Evolutionary conservation across 2,888 invertebrate species (phyloP), one percentile per base, ranked within the genome.

Genomic region (Isotomurus palustris): DNA sequence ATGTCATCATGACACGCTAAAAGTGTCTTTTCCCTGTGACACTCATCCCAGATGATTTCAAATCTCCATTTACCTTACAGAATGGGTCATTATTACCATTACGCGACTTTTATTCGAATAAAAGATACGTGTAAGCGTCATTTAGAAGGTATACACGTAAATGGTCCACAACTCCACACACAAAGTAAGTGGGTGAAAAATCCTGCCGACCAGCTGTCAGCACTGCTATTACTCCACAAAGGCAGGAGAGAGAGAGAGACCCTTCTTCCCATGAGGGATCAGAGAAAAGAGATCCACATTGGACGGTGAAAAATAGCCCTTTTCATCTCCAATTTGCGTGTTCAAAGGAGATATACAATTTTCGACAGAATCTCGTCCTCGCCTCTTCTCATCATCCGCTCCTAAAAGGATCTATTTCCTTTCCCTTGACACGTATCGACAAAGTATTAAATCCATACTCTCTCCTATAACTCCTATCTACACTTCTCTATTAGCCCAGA

Each of bases 151-250:
- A n/a, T n/a, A n/a, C n/a, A n/a, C n/a, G n/a, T n/a, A n/a, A n/a
- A n/a, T n/a, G n/a, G n/a, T n/a, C n/a, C n/a, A n/a, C n/a, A n/a
- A n/a, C n/a, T n/a, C n/a, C n/a, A n/a, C n/a, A n/a, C n/a, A n/a
- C n/a, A n/a, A n/a, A n/a, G n/a, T n/a, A n/a, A n/a, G n/a, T n/a
- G n/a, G n/a, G n/a, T n/a, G 47, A 49, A 17, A 60, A 63, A 63
- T 57, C 57, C 59, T 51, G 54, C 66, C 58, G 67, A 57, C 67
- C 67, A 67, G 67, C 67, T 67, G 67, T 67, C 67, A 67, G 64
- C 67, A 67, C 62, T 62, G 62, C 64, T 67, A 67, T 58, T 53
- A 57, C 52, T 47, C 49, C 56, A 61, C 61, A 60, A 62, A 59
- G 52, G 54, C n/a, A n/a, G n/a, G n/a, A n/a, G n/a, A n/a, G n/a